Percentiles rank a stretch among this genome's conserved stretches.
These are phyloP conservation scores for Radopholus similis DNA, from an alignment of 1,140 invertebrate species.

Conservation along the genomic window DNA sequence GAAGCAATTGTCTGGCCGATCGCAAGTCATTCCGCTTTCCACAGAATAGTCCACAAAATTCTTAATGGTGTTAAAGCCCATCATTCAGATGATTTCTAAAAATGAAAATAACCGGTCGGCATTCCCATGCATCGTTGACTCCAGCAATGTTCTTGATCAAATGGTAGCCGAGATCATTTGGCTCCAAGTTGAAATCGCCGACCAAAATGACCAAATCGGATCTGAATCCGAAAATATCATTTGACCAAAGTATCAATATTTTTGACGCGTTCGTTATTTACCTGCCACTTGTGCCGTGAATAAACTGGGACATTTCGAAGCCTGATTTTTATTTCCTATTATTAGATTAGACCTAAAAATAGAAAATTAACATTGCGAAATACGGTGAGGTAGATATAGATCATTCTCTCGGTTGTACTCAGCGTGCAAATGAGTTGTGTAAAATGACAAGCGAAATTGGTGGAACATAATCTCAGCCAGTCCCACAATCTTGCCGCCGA, in stretches of 20 bases:
- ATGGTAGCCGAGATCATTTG: conserved; percentile 76
- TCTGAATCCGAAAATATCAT: conserved; percentile 42
- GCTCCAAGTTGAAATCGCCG: conserved; percentile 87
- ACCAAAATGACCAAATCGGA: conserved; percentile 79
- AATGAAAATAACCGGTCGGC: conserved; percentile 38
- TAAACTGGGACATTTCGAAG: conserved; percentile 89
- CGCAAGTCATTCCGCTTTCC: conserved; percentile 70
- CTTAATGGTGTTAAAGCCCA: background rate
- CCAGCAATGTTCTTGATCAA: conserved; percentile 64
- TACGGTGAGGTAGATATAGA: conserved; percentile 70
- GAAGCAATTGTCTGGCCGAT: conserved; percentile 78
- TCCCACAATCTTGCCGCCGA: conserved; percentile 90
- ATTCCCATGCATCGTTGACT: conserved; percentile 63
- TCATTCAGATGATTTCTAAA: background rate
- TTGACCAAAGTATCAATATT: background rate
- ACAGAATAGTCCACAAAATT: conserved; percentile 19
- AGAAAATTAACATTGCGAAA: conserved; percentile 84
- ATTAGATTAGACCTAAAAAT: too few species aligned
- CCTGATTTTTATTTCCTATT: too few species aligned
- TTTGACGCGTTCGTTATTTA: too few species aligned
- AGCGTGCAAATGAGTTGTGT: conserved; percentile 90
- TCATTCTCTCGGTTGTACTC: conserved; percentile 75
- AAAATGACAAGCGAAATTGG: conserved; percentile 71
- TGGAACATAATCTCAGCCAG: conserved; percentile 72
- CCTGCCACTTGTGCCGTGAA: conserved; percentile 72